Evolutionary conservation across 1,140 invertebrate species (phyloP), one percentile per base, ranked within the genome.

Genomic region (Caerostris extrusa): DNA sequence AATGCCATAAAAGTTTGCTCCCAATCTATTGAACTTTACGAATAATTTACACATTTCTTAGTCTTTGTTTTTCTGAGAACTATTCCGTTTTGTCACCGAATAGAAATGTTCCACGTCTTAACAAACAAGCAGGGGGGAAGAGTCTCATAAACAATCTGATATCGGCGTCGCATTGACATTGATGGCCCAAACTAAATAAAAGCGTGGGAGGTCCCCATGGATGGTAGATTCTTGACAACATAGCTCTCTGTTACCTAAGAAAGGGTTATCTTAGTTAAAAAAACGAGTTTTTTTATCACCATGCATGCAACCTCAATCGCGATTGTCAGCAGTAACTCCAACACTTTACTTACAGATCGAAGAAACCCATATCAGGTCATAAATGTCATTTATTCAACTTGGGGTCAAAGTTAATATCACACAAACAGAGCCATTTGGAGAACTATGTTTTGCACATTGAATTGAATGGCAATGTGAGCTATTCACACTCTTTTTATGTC

Each of bases 101-200:
- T 77, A 85, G 82, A 85, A 60, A 85, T 85, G 82, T 85, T 60
- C 50, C n/a, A 85, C 82, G 69, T 77, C 69, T 77, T 77, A 77
- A 77, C 69, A 77, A 77, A 57, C 82, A 60, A 85, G 12, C 17
- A 58, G 50, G 57, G 50, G 34, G 60, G 53, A 67, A 88, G 64
- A 88, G 17, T 61, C 69, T 71, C 90, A 61, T 91, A 91, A 91
- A 91, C 69, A 6, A 82, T 60, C 53, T 17, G 69, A 91, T 81
- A 82, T 82, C 57, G 77, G 7, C 57, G 57, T 60, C 71, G 50
- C 34, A 14, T 60, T 56, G 90, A 91, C 90, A 91, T 91, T 91
- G 90, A 91, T 91, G 77, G 67, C n/a, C 77, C 57, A 81, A 82
- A 91, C 69, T 82, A 71, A 69, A 91, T 91, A 91, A 91, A 91